Evolutionary conservation across 2,797 vertebrate genomes (phyloP).

Genomic region (Pachyuromys duprasi): DNA sequence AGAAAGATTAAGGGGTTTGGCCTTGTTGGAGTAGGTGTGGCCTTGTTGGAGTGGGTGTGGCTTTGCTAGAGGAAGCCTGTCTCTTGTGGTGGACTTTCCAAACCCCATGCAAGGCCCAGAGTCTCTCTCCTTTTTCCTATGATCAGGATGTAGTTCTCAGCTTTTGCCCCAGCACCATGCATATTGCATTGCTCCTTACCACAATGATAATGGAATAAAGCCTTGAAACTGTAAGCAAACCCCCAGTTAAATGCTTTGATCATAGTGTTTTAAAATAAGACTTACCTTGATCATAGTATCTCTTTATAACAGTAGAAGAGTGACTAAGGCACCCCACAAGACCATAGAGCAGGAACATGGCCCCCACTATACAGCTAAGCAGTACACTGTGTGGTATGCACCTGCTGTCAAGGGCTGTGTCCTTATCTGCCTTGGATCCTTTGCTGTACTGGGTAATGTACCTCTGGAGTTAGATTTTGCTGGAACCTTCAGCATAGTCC

Average conservation of each 20-base stretch:
- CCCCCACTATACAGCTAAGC: background rate
- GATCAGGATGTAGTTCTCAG: background rate
- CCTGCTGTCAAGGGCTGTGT: background rate
- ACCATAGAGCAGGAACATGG: background rate
- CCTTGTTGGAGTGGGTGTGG: background rate
- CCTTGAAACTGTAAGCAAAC: background rate
- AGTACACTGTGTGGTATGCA: no score
- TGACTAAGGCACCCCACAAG: background rate
- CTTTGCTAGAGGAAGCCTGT: background rate
- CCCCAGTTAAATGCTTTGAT: background rate
- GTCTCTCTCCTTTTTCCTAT: background rate
- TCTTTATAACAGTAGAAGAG: background rate
- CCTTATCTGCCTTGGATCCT: background rate
- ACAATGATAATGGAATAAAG: background rate
- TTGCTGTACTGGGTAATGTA: background rate
- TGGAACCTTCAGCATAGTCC: background rate
- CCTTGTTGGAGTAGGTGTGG: background rate
- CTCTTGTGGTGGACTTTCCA: background rate
- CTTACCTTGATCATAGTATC: background rate
- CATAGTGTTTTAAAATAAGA: no score
- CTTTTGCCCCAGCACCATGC: background rate
- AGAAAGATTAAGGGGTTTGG: background rate
- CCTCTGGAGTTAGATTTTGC: background rate
- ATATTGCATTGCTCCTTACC: background rate
- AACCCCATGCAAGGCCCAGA: background rate